phyloP scores from a whole-genome alignment of 2,113 vertebrate genomes.

The Ia io region DNA sequence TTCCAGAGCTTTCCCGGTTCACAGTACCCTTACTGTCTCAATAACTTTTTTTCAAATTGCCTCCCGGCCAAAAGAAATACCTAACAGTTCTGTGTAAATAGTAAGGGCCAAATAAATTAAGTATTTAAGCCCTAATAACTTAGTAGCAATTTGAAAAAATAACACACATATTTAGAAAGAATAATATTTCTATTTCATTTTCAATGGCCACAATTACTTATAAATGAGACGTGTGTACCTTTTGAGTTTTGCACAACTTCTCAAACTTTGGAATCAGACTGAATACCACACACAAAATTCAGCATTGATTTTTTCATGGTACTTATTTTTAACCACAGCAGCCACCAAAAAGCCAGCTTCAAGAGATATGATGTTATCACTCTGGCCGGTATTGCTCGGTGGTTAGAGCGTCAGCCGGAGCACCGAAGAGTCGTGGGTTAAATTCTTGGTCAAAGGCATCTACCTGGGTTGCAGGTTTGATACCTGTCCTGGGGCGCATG shows the following conservation, averaged over 20 bases:
- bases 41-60: not conserved
- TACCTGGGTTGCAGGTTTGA: not conserved
- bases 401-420: not conserved
- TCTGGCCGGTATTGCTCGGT: not conserved
- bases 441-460: not conserved
- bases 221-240: not conserved
- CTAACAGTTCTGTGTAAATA: not conserved
- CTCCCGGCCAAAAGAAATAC: not conserved
- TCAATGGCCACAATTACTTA: not conserved
- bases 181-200: not conserved
- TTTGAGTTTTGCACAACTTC: not conserved
- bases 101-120: not conserved
- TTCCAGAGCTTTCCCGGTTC: not conserved
- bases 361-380: not conserved
- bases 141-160: conserved; percentile 5
- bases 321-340: not conserved
- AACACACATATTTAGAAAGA: not conserved
- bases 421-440: not conserved
- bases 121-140: not conserved
- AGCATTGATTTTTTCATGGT: not conserved
- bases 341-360: not conserved
- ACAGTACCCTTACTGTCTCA: not conserved
- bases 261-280: not conserved
- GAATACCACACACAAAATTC: not conserved
- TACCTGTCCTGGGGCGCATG: not conserved